phyloP scores from a whole-genome alignment of 1,140 invertebrate species.

The Vanessa tameamea region DNA sequence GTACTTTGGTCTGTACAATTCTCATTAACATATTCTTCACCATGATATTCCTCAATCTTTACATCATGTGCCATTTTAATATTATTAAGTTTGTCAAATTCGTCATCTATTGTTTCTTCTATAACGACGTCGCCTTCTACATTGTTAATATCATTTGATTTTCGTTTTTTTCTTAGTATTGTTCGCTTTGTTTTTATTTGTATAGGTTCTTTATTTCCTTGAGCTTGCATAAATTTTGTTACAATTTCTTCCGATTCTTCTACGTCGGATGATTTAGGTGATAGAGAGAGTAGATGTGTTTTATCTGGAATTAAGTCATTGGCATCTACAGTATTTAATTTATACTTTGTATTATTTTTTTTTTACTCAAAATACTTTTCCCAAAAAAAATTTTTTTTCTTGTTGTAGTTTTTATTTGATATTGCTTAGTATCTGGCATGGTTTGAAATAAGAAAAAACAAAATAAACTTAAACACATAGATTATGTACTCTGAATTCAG shows the following conservation, averaged over 20 bases:
- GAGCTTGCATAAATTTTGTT: constrained; percentile 79
- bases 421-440: too few species aligned
- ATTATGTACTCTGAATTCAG: too few species aligned
- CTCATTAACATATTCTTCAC: constrained; percentile 45
- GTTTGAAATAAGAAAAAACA: too few species aligned
- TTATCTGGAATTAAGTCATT: constrained; percentile 51
- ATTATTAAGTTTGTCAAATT: constrained; percentile 40
- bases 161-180: constrained; percentile 74
- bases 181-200: constrained; percentile 81
- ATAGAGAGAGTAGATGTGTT: constrained; percentile 42
- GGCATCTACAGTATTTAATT: too few species aligned
- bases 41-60: constrained; percentile 67
- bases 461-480: too few species aligned
- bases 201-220: constrained; percentile 74
- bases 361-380: too few species aligned
- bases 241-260: constrained; percentile 82
- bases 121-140: constrained; percentile 71
- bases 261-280: constrained; percentile 62
- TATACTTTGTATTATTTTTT: too few species aligned
- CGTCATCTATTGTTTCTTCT: constrained; percentile 75
- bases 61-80: constrained; percentile 46
- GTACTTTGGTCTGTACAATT: constrained; percentile 52
- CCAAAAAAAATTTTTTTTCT: too few species aligned
- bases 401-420: too few species aligned
- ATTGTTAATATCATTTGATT: constrained; percentile 40